A percentile compares a stretch with the other conserved stretches of the same genome.
phyloP scores from a whole-genome alignment of 2,888 invertebrate species.

The Zhuqinia jingwanae region DNA sequence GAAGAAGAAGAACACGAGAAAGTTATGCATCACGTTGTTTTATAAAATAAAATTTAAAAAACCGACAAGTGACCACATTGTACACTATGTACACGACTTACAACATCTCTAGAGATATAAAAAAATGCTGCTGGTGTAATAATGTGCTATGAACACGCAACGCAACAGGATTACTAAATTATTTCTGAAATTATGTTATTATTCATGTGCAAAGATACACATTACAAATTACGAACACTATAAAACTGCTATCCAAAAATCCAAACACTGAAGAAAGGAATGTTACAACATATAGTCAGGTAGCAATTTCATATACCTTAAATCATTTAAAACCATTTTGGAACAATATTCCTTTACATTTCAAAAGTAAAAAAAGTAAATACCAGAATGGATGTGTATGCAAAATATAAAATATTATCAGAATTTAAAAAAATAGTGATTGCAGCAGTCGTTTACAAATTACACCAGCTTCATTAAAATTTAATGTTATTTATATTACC shows the following conservation, averaged over 20 bases:
- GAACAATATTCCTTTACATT: neutral
- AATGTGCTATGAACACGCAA: neutral
- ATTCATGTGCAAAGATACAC: neutral
- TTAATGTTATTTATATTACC: neutral
- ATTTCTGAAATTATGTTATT: neutral
- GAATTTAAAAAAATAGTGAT: neutral
- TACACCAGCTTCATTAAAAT: neutral
- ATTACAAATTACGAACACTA: too few species aligned
- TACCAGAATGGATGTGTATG: too few species aligned
- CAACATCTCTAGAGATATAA: neutral
- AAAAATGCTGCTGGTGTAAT: conserved; percentile 2
- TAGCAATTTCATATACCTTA: neutral
- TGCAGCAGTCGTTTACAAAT: too few species aligned
- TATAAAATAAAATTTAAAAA: too few species aligned
- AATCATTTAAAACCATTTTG: neutral
- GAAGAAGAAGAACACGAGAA: neutral
- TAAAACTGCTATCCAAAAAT: neutral
- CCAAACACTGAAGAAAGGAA: neutral
- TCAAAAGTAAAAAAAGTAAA: too few species aligned
- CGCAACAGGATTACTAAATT: neutral
- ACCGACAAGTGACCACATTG: conserved; percentile 9
- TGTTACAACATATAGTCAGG: neutral
- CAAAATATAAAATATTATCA: neutral
- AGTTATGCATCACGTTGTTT: neutral
- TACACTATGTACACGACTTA: conserved; percentile 29